phyloP scores from a whole-genome alignment of 2,113 vertebrate genomes.

The Ageneiosus marmoratus region DNA sequence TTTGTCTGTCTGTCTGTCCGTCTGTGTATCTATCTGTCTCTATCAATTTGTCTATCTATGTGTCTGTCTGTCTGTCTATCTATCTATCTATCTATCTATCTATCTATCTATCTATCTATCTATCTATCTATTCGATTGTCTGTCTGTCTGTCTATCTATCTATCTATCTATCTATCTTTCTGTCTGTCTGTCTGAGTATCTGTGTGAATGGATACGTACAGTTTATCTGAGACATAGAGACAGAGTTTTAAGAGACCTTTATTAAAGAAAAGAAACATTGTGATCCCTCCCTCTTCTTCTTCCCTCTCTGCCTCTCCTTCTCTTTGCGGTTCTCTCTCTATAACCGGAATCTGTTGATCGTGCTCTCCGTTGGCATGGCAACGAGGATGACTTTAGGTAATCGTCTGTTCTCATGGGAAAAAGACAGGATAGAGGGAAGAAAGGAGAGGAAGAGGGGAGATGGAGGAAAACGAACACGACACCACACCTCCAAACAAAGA shows the following conservation, averaged over 20 bases:
- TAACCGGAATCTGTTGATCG: slow-evolving; percentile 27
- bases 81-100: too few species aligned
- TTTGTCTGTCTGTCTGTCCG: too few species aligned
- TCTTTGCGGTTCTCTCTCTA: slow-evolving; percentile 7
- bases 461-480: neutral
- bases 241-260: neutral
- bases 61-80: neutral
- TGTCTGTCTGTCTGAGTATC: neutral
- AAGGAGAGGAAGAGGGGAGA: neutral
- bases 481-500: neutral
- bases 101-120: neutral
- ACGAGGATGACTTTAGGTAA: slow-evolving; percentile 25
- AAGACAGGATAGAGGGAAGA: neutral
- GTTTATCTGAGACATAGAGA: neutral
- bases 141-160: slow-evolving; percentile 8
- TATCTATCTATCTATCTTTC: neutral
- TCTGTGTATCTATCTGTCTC: too few species aligned
- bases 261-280: neutral
- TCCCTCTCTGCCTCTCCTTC: neutral
- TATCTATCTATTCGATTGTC: neutral
- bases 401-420: slow-evolving; percentile 24
- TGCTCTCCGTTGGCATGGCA: slow-evolving; percentile 28
- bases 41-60: too few species aligned
- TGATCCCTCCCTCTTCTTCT: neutral
- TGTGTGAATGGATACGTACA: neutral